These are phyloP conservation scores for Ridgeia piscesae DNA, from an alignment of 1,140 invertebrate species.

Conservation along the genomic window DNA sequence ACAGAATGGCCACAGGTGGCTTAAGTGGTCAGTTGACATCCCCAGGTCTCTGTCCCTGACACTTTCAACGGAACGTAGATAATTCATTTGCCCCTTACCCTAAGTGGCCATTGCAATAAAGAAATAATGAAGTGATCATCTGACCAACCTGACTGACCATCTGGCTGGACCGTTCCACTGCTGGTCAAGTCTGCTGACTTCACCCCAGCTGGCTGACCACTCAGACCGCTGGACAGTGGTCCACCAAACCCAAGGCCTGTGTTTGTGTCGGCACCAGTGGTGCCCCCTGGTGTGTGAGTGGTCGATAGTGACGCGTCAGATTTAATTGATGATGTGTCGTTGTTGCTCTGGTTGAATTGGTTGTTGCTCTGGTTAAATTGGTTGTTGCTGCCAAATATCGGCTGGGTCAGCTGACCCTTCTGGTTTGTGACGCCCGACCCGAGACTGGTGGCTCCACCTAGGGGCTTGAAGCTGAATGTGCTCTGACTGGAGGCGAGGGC, in stretches of 20 bases:
- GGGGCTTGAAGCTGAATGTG: neutral
- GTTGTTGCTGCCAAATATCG: constrained; percentile 17
- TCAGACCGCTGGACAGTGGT: constrained; percentile 18
- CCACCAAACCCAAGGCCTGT: constrained; percentile 20
- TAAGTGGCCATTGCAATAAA: neutral
- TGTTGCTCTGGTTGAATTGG: constrained; percentile 16
- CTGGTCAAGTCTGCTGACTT: neutral
- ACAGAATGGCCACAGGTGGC: too few relatives aligned
- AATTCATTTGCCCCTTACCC: neutral
- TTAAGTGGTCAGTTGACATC: too few relatives aligned
- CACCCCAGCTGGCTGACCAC: neutral
- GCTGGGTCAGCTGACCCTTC: constrained; percentile 19
- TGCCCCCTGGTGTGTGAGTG: neutral
- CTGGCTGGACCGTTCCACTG: neutral
- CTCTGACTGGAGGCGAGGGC: neutral
- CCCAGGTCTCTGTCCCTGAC: too few relatives aligned
- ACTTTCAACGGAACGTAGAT: too few relatives aligned
- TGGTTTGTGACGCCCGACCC: neutral
- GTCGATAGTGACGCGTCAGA: neutral
- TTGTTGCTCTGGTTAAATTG: constrained; percentile 15
- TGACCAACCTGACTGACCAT: neutral
- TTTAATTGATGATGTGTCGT: neutral
- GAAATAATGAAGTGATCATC: neutral
- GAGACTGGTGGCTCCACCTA: neutral
- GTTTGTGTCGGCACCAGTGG: constrained; percentile 20